Evolutionary conservation across 2,888 invertebrate species (phyloP), one percentile per base, ranked within the genome.

Genomic region (Napeogenes inachia): DNA sequence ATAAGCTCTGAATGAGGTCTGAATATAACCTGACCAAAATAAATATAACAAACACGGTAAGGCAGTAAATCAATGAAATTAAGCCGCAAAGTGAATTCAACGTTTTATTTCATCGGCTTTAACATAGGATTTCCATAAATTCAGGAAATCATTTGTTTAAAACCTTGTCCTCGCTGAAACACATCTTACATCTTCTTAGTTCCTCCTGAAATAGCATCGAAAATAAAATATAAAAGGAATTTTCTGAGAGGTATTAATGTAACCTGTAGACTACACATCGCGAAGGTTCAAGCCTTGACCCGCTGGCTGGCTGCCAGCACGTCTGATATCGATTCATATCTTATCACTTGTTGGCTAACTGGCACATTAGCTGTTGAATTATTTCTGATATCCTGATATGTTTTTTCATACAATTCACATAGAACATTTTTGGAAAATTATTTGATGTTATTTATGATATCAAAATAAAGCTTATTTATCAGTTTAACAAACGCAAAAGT

Each of bases 281-380:
- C 30, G 21, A 50, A 21, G 50, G 50, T 50, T 50, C 8, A 6
- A 50, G 21, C 50, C 50, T 50, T 50, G 50, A 50, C 50, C 50
- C 50, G 60, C 35, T 66, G 66, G 66, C 61, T 13, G 33, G 53
- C 42, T 54, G 66, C 64, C 66, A 66, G 58, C 38, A 8, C 60
- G 58, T 45, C 54, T 45, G 42, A 13, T 65, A 67, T 67, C 65
- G 67, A 67, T 67, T 62, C 54, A 60, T 47, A 38, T 65, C 59
- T 57, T 61, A 63, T 65, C 67, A 67, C 61, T 65, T 65, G 63
- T 61, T 60, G 63, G 63, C 61, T 57, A 12, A 50, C 50, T 30
- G 50, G 30, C 50, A 42, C 42, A 42, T 42, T 42, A 42, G 10
- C 42, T 42, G 42, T 42, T 10, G 42, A 42, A 42, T 42, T 42